Evolutionary conservation across 2,888 invertebrate species (phyloP).

Genomic region (Conomelus anceps): DNA sequence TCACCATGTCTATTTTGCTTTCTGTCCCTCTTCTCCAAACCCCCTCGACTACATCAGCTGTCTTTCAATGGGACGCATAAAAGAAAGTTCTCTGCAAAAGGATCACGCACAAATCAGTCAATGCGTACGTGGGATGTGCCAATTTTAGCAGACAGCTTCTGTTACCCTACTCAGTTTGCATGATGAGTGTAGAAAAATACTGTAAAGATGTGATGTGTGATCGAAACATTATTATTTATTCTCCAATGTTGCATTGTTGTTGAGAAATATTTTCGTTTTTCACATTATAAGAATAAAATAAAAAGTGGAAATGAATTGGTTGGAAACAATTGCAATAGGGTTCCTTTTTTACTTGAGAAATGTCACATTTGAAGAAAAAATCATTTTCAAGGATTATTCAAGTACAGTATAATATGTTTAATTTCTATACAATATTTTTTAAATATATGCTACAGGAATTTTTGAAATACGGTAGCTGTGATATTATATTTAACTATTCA

Average conservation of each 20-base stretch:
- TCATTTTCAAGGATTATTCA: no score
- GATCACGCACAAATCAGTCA: background rate
- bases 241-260: background rate
- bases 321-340: no score
- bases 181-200: background rate
- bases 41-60: background rate
- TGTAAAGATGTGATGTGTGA: background rate
- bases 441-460: no score
- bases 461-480: no score
- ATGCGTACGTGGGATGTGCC: background rate
- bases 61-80: background rate
- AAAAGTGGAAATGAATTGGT: no score
- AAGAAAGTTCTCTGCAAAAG: background rate
- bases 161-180: background rate
- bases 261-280: no score
- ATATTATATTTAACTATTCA: no score
- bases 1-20: background rate
- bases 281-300: no score
- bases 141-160: background rate
- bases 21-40: background rate
- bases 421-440: no score
- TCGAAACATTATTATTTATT: background rate
- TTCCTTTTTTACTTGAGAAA: no score
- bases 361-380: no score
- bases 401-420: no score